These are phyloP conservation scores for Leuciscus waleckii DNA, from an alignment of 2,797 vertebrate genomes.

Conservation along the genomic window DNA sequence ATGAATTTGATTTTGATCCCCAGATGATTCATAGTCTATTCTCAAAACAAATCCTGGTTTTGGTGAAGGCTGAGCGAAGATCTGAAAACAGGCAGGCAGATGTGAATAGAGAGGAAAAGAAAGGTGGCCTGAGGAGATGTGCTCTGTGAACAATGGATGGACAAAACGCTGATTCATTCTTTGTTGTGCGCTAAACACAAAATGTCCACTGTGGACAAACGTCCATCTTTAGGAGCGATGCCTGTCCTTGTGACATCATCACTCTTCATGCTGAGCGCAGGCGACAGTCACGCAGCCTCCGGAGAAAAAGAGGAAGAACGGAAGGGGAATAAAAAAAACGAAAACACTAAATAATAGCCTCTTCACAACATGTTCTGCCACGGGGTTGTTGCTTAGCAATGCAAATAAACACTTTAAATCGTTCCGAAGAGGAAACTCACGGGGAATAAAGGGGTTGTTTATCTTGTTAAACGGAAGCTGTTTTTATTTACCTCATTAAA, in stretches of 20 bases:
- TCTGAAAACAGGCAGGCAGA: slow-evolving; percentile 5
- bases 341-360: slow-evolving; percentile 17
- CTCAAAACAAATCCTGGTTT: slow-evolving; percentile 21
- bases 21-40: not conserved
- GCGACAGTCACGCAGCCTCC: slow-evolving; percentile 32
- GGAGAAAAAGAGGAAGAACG: slow-evolving; percentile 33
- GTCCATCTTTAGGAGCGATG: slow-evolving; percentile 33
- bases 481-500: slow-evolving; percentile 90
- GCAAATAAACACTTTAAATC: slow-evolving; percentile 28
- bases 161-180: slow-evolving; percentile 52
- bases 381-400: slow-evolving; percentile 46
- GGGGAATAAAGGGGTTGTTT: slow-evolving; percentile 19
- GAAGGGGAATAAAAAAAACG: not conserved
- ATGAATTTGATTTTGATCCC: not conserved
- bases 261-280: slow-evolving; percentile 34
- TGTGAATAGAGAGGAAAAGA: slow-evolving; percentile 20
- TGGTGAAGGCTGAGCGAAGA: not conserved
- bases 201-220: slow-evolving; percentile 48
- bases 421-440: not conserved
- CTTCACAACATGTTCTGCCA: slow-evolving; percentile 22
- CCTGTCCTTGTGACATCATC: slow-evolving; percentile 49
- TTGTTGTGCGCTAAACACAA: slow-evolving; percentile 44
- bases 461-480: not conserved
- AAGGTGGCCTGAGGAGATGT: slow-evolving; percentile 43
- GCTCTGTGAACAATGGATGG: slow-evolving; percentile 51